Evolutionary conservation across 1,140 invertebrate species (phyloP).

Genomic region (Caenorhabditis tropicalis): DNA sequence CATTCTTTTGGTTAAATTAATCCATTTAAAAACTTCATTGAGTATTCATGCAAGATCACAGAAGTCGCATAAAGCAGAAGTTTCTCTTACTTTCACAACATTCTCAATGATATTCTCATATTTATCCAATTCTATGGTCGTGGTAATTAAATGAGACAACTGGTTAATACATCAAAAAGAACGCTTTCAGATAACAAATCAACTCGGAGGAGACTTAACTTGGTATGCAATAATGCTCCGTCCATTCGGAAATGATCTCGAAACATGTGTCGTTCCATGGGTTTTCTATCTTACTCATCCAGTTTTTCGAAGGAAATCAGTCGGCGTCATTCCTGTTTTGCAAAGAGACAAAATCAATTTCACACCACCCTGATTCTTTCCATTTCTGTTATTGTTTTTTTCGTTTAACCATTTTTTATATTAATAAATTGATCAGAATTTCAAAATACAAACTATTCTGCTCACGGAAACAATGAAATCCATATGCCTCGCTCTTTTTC

Average conservation of each 20-base stretch:
- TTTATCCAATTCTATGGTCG: background rate
- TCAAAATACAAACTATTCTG: too few relatives aligned
- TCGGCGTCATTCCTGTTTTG: background rate
- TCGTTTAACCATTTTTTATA: too few relatives aligned
- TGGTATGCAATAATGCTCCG: slow-evolving; percentile 3
- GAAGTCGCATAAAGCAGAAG: slow-evolving; percentile 3
- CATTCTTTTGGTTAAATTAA: background rate
- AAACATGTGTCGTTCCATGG: background rate
- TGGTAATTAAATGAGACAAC: background rate
- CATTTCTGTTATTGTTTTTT: too few relatives aligned
- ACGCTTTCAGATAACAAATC: background rate
- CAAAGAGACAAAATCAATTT: background rate
- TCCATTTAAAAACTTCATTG: background rate
- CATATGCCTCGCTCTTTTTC: too few relatives aligned
- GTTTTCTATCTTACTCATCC: slow-evolving; percentile 6
- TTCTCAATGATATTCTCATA: background rate
- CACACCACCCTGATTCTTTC: too few relatives aligned
- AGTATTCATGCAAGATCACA: background rate
- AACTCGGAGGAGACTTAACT: background rate
- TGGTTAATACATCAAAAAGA: background rate
- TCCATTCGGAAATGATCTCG: slow-evolving; percentile 9
- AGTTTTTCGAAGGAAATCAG: background rate
- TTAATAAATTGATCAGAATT: too few relatives aligned
- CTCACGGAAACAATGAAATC: too few relatives aligned
- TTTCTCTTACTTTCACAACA: background rate